Base-by-base conservation (phyloP, 1,140 invertebrate species). In the Lucilia sericata region DNA sequence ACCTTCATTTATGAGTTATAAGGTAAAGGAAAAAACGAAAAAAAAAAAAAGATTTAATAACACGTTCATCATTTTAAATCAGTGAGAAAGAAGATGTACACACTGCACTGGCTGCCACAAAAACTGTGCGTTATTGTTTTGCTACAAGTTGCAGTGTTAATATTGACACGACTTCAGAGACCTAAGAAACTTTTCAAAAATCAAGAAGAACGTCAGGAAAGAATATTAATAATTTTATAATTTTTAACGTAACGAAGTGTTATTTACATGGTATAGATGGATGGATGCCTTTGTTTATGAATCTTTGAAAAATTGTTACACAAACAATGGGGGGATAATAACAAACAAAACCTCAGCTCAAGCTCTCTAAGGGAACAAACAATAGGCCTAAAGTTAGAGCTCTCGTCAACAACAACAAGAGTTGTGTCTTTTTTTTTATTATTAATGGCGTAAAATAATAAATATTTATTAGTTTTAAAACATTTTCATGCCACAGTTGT, bases 391-490 rank as follows among this genome's bases (percentile, higher is more conserved):
- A 60, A 78, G 7, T 8, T 42, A 42, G 42, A 42, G 7, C 5
- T 42, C 5, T 42, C 10, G 42, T 42, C 42, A 10, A 42, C 5
- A 7, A 42, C 10, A 42, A 7, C 47, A 78, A 84, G 60, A 60
- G n/a, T 21, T 65, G 55, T n/a, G 36, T 60, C 34, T 83, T 80
- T 7, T 42, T 42, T 42, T 42, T 42, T 42, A 82, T 82, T 78
- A 60, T 82, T 65, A 75, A 75, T 49, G 70, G 25, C 80, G 80
- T 82, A 84, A 84, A 84, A 84, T 84, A 82, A 84, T 82, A 84
- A 84, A 84, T 84, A 84, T 84, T 84, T 84, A 84, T 84, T 84
- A 84, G 83, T 82, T 84, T 82, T 42, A 42, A 75, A 82, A 78
- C 80, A 25, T 82, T 82, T 42, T 82, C 25, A 30, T 30, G 25